These are phyloP conservation scores for Riparia riparia DNA, from an alignment of 2,113 vertebrate species.

Conservation along the genomic window DNA sequence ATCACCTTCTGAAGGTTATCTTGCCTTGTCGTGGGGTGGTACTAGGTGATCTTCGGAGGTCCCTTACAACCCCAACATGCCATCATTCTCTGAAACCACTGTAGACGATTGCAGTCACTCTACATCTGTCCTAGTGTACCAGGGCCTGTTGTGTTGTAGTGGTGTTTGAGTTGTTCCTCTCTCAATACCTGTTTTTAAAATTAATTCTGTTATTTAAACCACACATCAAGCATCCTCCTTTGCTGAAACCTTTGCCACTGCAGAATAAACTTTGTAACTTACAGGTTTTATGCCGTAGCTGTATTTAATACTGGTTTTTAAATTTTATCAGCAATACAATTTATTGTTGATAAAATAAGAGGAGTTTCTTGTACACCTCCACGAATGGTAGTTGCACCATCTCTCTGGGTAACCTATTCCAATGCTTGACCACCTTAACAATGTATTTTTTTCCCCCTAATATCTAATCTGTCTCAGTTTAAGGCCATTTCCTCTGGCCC, in stretches of 20 bases:
- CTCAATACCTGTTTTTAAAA: accelerated
- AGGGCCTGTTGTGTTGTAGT: accelerated
- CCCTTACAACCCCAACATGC: not conserved
- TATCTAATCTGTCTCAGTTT: not conserved
- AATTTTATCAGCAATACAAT: not conserved
- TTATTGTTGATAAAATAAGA: not conserved
- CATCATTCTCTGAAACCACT: not conserved
- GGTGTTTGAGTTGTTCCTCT: accelerated
- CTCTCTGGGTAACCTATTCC: not conserved
- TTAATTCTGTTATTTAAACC: not conserved
- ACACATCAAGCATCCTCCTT: not conserved
- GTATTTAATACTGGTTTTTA: not conserved
- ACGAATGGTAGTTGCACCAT: not conserved
- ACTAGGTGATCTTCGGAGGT: not conserved
- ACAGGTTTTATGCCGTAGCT: accelerated
- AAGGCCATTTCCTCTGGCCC: not conserved
- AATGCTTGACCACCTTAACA: not conserved
- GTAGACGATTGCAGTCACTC: accelerated
- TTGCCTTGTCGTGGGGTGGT: accelerated
- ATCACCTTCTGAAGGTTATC: not conserved
- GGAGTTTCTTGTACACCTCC: not conserved
- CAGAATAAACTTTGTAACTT: not conserved
- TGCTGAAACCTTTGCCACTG: not conserved
- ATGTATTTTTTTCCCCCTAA: too few species aligned
- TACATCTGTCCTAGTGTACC: accelerated